Evolutionary conservation across 2,113 vertebrate species (phyloP).

Genomic region (Pristiophorus japonicus): DNA sequence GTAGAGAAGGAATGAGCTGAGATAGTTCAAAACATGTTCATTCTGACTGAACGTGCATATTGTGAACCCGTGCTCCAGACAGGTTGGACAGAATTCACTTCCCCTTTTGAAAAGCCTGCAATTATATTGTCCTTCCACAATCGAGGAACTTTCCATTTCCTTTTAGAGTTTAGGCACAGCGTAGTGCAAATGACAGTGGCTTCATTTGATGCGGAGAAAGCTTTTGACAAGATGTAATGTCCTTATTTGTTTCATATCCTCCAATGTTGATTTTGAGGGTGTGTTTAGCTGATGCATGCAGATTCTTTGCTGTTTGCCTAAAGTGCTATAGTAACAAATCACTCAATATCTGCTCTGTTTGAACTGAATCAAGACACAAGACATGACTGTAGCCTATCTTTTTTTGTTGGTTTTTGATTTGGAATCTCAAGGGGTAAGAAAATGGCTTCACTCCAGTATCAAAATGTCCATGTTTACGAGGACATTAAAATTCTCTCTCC

Average conservation of each 20-base stretch:
- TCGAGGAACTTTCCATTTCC: neutral
- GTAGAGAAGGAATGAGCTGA: neutral
- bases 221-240: conserved; percentile 4
- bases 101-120: neutral
- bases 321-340: neutral
- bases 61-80: neutral
- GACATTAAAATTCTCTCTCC: neutral
- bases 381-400: neutral
- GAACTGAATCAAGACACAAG: neutral
- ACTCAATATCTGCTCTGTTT: neutral
- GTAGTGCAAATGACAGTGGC: neutral
- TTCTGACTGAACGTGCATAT: neutral
- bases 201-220: neutral
- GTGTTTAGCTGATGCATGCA: neutral
- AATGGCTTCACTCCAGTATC: neutral
- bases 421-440: neutral
- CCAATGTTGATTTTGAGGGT: neutral
- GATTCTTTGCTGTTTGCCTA: neutral
- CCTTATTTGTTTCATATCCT: neutral
- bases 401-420: neutral
- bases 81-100: neutral
- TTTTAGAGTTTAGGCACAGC: neutral
- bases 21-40: neutral
- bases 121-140: conserved; percentile 13
- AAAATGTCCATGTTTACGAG: neutral